Evolutionary conservation across 2,113 vertebrate species (phyloP).

Genomic region (Entelurus aequoreus): DNA sequence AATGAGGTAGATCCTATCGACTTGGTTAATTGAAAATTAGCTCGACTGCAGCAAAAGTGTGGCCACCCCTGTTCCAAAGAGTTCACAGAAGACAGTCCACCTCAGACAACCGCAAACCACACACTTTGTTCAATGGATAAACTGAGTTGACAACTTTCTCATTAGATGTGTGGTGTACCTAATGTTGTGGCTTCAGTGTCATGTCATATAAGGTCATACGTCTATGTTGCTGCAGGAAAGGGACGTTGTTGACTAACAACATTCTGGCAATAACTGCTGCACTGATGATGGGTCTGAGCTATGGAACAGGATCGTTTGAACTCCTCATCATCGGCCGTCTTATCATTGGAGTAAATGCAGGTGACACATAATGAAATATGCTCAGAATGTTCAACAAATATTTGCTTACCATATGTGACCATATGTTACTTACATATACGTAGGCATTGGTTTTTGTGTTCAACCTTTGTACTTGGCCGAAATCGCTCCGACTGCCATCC

Average conservation of each 20-base stretch:
- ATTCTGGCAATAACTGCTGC: conserved; percentile 75
- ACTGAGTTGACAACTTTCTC: no score
- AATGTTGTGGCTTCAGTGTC: neutral
- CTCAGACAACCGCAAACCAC: no score
- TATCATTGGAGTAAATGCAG: conserved; percentile 81
- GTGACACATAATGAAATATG: conserved; percentile 52
- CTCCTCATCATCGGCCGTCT: conserved; percentile 81
- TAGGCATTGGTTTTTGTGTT: conserved; percentile 80
- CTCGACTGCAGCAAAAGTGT: no score
- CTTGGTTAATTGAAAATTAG: no score
- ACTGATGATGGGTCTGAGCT: conserved; percentile 80
- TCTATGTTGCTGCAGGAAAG: conserved; percentile 71
- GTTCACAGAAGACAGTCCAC: no score
- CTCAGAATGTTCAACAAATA: neutral
- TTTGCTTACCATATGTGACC: neutral
- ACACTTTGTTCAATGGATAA: no score
- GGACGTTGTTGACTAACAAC: conserved; percentile 80
- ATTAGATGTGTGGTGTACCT: neutral
- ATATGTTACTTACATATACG: conserved; percentile 24
- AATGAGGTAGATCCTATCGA: no score
- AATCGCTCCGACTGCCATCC: conserved; percentile 78
- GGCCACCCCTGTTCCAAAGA: no score
- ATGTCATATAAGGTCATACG: neutral
- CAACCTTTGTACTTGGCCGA: conserved; percentile 86
- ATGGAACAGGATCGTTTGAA: conserved; percentile 74